Conservation (phyloP, 2,113 vertebrate species). For the Oncorhynchus keta region DNA sequence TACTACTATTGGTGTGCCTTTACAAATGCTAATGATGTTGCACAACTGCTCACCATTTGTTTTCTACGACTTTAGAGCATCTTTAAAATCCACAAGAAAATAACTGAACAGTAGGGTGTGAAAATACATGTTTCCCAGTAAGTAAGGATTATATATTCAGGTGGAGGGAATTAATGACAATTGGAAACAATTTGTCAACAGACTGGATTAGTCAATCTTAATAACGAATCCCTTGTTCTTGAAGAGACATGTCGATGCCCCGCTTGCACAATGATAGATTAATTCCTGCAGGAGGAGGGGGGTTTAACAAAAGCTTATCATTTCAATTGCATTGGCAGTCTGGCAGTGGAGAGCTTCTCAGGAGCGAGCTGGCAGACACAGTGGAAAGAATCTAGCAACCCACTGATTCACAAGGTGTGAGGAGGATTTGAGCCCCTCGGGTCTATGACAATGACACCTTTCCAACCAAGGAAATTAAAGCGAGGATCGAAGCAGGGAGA, state of each 20-base stretch:
- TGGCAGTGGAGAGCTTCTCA: background rate
- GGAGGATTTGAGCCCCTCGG: background rate
- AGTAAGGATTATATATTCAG: too few relatives aligned
- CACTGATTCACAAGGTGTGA: background rate
- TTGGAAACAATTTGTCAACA: too few relatives aligned
- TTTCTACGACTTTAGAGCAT: background rate
- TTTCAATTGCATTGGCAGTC: background rate
- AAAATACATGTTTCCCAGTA: too few relatives aligned
- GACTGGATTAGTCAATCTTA: too few relatives aligned
- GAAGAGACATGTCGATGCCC: too few relatives aligned
- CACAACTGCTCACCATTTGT: too few relatives aligned
- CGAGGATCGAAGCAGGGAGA: background rate
- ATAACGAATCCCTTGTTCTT: too few relatives aligned
- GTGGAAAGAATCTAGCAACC: background rate
- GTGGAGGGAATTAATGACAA: too few relatives aligned
- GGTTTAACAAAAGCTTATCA: background rate
- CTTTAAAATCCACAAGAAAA: background rate
- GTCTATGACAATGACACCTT: conserved; percentile 2
- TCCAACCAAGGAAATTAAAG: background rate
- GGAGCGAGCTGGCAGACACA: background rate
- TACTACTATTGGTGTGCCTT: background rate
- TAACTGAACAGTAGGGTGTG: too few relatives aligned
- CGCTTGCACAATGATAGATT: too few relatives aligned
- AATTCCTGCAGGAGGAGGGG: background rate
- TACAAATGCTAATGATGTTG: background rate